These are phyloP conservation scores for Drosophila pectinifera DNA, from an alignment of 1,140 invertebrate genomes.

Conservation along the genomic window DNA sequence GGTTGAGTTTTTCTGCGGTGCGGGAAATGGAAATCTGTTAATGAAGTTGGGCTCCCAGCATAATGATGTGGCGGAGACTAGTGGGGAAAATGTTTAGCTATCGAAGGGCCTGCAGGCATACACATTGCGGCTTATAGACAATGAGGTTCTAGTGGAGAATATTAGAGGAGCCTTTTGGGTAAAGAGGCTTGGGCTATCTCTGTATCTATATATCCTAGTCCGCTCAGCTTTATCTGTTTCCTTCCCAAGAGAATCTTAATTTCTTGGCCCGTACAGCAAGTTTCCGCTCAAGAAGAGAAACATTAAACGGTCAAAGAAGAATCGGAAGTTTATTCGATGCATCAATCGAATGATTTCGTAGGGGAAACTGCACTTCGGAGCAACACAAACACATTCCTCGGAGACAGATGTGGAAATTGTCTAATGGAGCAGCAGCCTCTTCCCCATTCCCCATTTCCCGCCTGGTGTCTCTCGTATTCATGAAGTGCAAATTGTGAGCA, in stretches of 20 bases:
- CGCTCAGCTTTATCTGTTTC: background rate
- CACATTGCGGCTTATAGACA: conserved; percentile 9
- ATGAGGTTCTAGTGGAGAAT: conserved; percentile 1
- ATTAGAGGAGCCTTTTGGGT: too few species aligned
- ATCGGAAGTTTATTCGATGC: conserved; percentile 63
- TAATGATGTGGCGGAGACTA: conserved; percentile 33
- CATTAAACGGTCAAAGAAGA: conserved; percentile 48
- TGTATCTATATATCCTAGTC: too few species aligned
- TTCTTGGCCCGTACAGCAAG: background rate
- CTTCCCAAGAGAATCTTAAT: background rate
- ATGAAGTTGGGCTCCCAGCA: conserved; percentile 65
- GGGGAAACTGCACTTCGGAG: conserved; percentile 27
- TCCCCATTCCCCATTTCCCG: background rate
- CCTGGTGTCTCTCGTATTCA: conserved; percentile 66
- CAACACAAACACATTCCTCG: conserved; percentile 49
- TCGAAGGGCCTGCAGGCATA: background rate
- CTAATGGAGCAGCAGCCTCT: conserved; percentile 66
- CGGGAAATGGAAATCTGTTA: conserved; percentile 39
- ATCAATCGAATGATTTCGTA: conserved; percentile 64
- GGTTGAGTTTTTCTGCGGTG: conserved; percentile 34
- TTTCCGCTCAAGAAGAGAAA: conserved; percentile 5
- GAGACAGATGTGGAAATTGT: conserved; percentile 76
- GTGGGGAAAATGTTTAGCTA: conserved; percentile 22
- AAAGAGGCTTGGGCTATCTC: too few species aligned
- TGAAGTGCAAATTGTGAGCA: conserved; percentile 80